Conservation (phyloP, 2,113 vertebrate species). For the Myotis brandtii region DNA sequence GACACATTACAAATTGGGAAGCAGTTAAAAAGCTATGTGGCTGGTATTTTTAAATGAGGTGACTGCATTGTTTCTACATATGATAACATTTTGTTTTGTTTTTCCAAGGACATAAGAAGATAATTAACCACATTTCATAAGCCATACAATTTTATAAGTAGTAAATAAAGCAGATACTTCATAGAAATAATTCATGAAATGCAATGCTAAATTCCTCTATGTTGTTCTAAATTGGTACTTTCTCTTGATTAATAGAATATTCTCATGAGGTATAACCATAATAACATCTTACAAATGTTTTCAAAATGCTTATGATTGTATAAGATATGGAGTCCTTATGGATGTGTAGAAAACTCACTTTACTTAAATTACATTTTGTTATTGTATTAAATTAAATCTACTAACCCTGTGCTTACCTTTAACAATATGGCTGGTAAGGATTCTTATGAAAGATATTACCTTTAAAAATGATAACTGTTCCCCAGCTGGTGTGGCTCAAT, state of each 20-base stretch:
- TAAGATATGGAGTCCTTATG: not conserved
- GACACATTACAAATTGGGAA: not conserved
- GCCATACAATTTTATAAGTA: constrained; percentile 41
- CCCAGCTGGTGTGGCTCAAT: not conserved
- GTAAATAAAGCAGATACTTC: constrained; percentile 29
- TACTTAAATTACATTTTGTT: not conserved
- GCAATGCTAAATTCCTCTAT: not conserved
- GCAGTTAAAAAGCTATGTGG: constrained; percentile 2
- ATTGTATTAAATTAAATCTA: not conserved
- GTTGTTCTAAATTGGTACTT: not conserved
- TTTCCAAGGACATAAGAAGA: constrained; percentile 34
- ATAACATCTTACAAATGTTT: not conserved
- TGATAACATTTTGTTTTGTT: constrained; percentile 31
- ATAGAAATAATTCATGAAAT: constrained; percentile 58
- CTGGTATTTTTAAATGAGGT: constrained; percentile 37
- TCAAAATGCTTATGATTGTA: not conserved
- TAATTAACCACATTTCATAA: constrained; percentile 45
- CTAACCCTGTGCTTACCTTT: not conserved
- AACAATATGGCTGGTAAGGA: not conserved
- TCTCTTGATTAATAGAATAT: constrained; percentile 21
- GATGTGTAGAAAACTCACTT: constrained; percentile 8
- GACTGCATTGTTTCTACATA: constrained; percentile 52
- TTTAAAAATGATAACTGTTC: not conserved
- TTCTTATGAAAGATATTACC: not conserved
- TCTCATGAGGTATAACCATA: not conserved